Evolutionary conservation across 2,113 vertebrate genomes (phyloP).

Genomic region (Oncorhynchus kisutch): DNA sequence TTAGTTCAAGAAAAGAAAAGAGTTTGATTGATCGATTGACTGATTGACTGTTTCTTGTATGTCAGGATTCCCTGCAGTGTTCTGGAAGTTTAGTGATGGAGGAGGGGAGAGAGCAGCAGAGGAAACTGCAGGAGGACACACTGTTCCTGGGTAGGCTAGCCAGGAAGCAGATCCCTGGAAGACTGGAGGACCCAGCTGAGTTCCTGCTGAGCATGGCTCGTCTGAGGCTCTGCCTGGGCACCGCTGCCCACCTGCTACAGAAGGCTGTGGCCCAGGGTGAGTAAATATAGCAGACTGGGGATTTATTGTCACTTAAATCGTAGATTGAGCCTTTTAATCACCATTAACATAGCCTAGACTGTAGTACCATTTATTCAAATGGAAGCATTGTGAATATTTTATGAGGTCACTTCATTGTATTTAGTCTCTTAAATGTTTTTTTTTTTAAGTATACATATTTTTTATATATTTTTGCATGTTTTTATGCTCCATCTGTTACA

Average conservation of each 20-base stretch:
- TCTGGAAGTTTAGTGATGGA: conserved; percentile 11
- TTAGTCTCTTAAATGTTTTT: too few relatives aligned
- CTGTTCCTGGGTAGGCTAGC: conserved; percentile 64
- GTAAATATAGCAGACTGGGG: not conserved
- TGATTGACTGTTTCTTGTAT: not conserved
- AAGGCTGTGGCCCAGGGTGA: conserved; percentile 33
- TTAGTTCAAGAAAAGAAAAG: too few relatives aligned
- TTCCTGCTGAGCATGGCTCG: conserved; percentile 67
- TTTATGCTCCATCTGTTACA: too few relatives aligned
- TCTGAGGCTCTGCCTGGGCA: conserved; percentile 60
- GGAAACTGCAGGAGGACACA: conserved; percentile 25
- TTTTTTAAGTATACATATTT: too few relatives aligned
- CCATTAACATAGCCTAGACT: too few relatives aligned
- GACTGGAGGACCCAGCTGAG: conserved; percentile 57
- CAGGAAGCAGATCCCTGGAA: conserved; percentile 49
- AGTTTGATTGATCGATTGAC: not conserved
- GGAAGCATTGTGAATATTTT: too few relatives aligned
- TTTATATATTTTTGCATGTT: too few relatives aligned
- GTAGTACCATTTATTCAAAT: too few relatives aligned
- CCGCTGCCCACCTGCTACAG: conserved; percentile 55
- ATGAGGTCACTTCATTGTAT: too few relatives aligned
- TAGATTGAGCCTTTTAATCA: too few relatives aligned
- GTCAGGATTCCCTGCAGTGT: conserved; percentile 64
- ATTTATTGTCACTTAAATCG: too few relatives aligned
- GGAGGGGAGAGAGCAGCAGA: conserved; percentile 11